Base-by-base conservation (phyloP, 1,140 invertebrate genomes). In the Frieseomelitta varia region DNA sequence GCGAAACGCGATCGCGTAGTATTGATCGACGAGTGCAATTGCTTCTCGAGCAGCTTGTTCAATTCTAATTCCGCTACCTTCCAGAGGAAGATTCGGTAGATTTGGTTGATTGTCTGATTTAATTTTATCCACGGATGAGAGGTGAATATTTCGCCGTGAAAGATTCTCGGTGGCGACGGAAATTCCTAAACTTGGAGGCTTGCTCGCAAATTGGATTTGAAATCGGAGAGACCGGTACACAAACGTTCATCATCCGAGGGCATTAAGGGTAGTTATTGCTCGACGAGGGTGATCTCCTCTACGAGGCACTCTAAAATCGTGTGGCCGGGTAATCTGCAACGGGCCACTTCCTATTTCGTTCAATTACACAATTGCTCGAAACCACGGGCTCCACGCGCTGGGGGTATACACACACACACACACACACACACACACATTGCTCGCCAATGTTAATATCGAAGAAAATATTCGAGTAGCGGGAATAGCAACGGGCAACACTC, bases 401-500 rank as follows among this genome's bases (percentile, higher is more conserved):
- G 34, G 34, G 4, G 0, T 34, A n/a, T n/a, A n/a, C n/a, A n/a
- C n/a, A 30, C 30, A 30, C 1, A 30, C 30, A 30, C 30, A 30
- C 30, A 30, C 30, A 8, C 39, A 47, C 39, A 47, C 39, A 12
- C 24, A 39, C 39, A 47, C 8, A 12, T 4, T 58, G 27, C 81
- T 79, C 76, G 56, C 72, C 76, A 56, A 84, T 51, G 67, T 55
- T 84, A 79, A 79, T 79, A 79, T 30, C 65, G 81, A 84, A 84
- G 81, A 84, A 84, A 84, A 72, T 79, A 63, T 72, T 79, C 55
- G 75, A 83, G 76, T 63, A 34, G 39, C 15, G 53, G 75, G 39
- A 69, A 71, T 53, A 71, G 30, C 74, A 51, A 27, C 34, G 34
- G 21, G 14, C 24, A 6, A 56, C 6, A 4, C 1, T 53, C 4